phyloP scores from a whole-genome alignment of 2,888 invertebrate genomes.

The Polyommatus icarus region DNA sequence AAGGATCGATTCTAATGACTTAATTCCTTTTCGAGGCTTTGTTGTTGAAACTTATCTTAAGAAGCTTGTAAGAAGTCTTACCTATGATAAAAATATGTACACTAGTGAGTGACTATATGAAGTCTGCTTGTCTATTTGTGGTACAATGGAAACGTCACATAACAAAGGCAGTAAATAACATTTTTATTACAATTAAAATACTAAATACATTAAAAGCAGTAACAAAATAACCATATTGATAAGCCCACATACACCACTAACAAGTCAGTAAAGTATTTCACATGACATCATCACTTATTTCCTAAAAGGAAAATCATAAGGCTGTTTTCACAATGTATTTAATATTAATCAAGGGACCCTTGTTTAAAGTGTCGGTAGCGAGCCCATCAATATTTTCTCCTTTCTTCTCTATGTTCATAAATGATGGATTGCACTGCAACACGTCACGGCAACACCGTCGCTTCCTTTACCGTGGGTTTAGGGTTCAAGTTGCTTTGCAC shows the following conservation, averaged over 20 bases:
- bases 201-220: no score
- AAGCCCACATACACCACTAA: no score
- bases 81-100: no score
- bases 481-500: constrained; percentile 63
- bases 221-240: no score
- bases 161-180: no score
- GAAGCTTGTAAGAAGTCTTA: background rate
- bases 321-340: constrained; percentile 42
- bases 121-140: no score
- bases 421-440: constrained; percentile 72
- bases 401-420: constrained; percentile 51
- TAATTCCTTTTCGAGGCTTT: background rate
- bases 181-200: no score
- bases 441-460: constrained; percentile 62
- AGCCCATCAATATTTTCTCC: constrained; percentile 41
- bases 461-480: constrained; percentile 50
- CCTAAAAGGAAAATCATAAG: constrained; percentile 36
- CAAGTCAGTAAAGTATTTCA: background rate
- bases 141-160: no score
- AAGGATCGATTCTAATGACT: constrained; percentile 26
- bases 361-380: constrained; percentile 23
- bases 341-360: constrained; percentile 29
- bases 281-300: background rate
- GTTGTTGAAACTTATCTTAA: background rate
- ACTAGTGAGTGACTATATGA: no score